Percentiles rank a stretch among this genome's conserved stretches.
Evolutionary conservation across 2,888 invertebrate species (phyloP).

Genomic region (Eupithecia insigniata): DNA sequence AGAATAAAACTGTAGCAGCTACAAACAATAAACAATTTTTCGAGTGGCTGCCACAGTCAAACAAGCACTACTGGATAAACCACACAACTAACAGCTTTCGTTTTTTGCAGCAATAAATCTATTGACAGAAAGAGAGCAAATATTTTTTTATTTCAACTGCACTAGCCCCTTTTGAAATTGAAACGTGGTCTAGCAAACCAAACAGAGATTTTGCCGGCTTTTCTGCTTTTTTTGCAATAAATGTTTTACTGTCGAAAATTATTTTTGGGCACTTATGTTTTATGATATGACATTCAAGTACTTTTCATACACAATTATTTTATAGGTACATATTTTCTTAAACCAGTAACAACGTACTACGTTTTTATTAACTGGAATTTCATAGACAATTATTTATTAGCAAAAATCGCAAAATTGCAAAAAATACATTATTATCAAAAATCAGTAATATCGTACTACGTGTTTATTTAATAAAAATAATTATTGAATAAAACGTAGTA

Average conservation of each 20-base stretch:
- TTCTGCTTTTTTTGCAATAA: constrained; percentile 25
- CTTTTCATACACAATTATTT: not conserved
- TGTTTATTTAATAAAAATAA: too few species aligned
- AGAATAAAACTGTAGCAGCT: not conserved
- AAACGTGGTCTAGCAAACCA: constrained; percentile 56
- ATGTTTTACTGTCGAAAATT: not conserved
- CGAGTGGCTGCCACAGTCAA: constrained; percentile 17
- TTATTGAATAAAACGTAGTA: too few species aligned
- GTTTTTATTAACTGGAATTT: too few species aligned
- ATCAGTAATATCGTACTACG: not conserved
- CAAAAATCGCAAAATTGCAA: too few species aligned
- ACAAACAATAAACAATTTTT: constrained; percentile 13
- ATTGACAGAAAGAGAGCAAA: constrained; percentile 52
- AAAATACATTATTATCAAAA: too few species aligned
- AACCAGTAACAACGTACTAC: not conserved
- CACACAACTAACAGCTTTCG: constrained; percentile 43
- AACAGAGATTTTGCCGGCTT: constrained; percentile 46
- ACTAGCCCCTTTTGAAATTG: constrained; percentile 40
- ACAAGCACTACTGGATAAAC: constrained; percentile 23
- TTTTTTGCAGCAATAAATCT: constrained; percentile 51
- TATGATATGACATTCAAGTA: not conserved
- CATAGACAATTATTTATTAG: too few species aligned
- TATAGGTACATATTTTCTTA: not conserved
- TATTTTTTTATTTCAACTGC: constrained; percentile 46
- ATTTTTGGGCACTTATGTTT: not conserved